phyloP scores from a whole-genome alignment of 2,888 invertebrate species.

The Rhingia campestris region DNA sequence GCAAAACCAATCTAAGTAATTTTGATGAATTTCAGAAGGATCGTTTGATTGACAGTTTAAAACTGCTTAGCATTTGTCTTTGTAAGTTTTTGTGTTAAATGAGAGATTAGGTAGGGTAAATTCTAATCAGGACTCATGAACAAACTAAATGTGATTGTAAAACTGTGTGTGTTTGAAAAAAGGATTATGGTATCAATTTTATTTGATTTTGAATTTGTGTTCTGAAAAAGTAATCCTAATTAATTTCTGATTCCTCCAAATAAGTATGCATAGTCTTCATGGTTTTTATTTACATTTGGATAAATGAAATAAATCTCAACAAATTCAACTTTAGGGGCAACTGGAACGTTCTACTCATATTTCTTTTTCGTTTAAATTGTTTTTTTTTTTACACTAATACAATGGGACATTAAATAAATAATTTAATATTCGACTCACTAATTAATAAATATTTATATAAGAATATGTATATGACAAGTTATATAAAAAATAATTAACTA shows the following conservation, averaged over 20 bases:
- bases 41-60: too few species aligned
- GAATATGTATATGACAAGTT: background rate
- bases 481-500: constrained; percentile 47
- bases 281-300: constrained; percentile 69
- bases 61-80: too few species aligned
- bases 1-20: too few species aligned
- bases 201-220: constrained; percentile 13
- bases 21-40: too few species aligned
- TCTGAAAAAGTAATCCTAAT: constrained; percentile 33
- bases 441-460: constrained; percentile 6
- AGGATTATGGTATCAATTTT: constrained; percentile 12
- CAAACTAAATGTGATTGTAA: constrained; percentile 1
- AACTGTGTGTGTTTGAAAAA: constrained; percentile 8
- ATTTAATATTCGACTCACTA: constrained; percentile 42
- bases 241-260: constrained; percentile 27
- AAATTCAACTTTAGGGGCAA: constrained; percentile 38
- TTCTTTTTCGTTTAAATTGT: background rate
- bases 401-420: constrained; percentile 33
- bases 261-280: constrained; percentile 32
- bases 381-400: constrained; percentile 38
- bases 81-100: too few species aligned
- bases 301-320: constrained; percentile 27
- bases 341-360: constrained; percentile 55
- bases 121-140: background rate
- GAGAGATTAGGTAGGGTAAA: background rate